Base-by-base conservation (phyloP, 2,113 vertebrate species). In the Puffinus mauretanicus region DNA sequence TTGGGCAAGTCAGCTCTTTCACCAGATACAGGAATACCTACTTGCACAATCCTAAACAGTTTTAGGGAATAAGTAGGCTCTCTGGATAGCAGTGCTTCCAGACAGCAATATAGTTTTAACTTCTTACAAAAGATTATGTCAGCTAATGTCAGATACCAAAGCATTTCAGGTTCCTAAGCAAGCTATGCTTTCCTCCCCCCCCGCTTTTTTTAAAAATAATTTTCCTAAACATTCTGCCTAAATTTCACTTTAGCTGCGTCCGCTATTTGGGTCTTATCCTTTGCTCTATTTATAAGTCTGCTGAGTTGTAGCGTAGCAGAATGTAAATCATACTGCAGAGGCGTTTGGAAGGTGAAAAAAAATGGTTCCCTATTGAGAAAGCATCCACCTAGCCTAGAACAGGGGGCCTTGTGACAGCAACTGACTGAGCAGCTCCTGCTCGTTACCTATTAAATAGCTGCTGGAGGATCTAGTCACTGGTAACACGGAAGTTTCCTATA, bases 111-210 rank as follows among this genome's bases (percentile, higher is more conserved):
- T 11, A 54, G 21, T 71, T 90, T 82, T 58, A 85, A 44, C 25
- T 73, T 91, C 49, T 69, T 44, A 17, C 18, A 32, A 76, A 65
- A 76, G 6, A 25, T 36, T 80, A 26, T 55, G 13, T 19, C 51
- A 46, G 36, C 29, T 88, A 64, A 60, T 51, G 17, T 77, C 44
- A 83, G 21, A 57, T 40, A 49, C 6, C 27, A 70, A 73, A 51
- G 18, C 4, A 86, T 82, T 90, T 79, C 26, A 46, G 34, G 26
- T 57, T 86, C 30, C 40, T 77, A 77, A 44, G 52, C 52, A 80
- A 36, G 36, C 27, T 66, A 38, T 44, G 6, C 3, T 5, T 46
- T 46, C 44, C 44, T 1, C 1, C 2, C 2, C 2, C 49, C 24
- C 22, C 1, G 4, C 8, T 6, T 38, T n/a, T 60, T 18, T 2